Base-by-base conservation (phyloP, 2,797 vertebrate species). In the Microctenopoma stevenorrisi region DNA sequence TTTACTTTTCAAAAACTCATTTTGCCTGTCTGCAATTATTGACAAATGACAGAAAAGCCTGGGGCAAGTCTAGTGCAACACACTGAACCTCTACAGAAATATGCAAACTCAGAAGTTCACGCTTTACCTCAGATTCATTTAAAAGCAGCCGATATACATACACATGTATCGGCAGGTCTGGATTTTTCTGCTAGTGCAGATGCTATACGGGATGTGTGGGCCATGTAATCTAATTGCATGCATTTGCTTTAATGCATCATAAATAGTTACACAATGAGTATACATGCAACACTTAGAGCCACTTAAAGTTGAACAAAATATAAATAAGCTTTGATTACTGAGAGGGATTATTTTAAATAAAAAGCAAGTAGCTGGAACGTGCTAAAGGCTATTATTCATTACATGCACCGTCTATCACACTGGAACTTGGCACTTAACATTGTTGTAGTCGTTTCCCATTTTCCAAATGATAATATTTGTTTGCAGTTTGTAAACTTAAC, bases 1-100 rank as follows among this genome's bases (percentile, higher is more conserved):
- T 12, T 25, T 59, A 48, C 33, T 58, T 73, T 49, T 62, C 22
- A 59, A 64, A 70, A 76, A 42, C 16, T 33, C 1, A 72, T 77
- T 69, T 72, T 38, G 14, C 12, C 33, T 13, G 25, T 26, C 30
- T 64, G 15, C 12, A 74, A 46, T 70, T 66, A 65, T 28, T 67
- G 26, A 53, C 18, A 47, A 15, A 2, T 0, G 15, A n/a, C 7
- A 50, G 10, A 33, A 15, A 63, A 61, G 8, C 54, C 57, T 7
- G 7, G 8, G 54, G 81, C 37, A 0, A 38, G 6, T 3, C 1
- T 28, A 43, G 9, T 38, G 53, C 25, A 6, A 54, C 38, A 35
- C n/a, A 54, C 40, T 63, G 37, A 68, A 54, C 28, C 16, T 43
- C 50, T 30, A 11, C 1, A 47, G 18, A 35, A 8, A 46, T 52